These are phyloP conservation scores for Chironomus striatipennis DNA, from an alignment of 1,140 invertebrate species.

Conservation along the genomic window DNA sequence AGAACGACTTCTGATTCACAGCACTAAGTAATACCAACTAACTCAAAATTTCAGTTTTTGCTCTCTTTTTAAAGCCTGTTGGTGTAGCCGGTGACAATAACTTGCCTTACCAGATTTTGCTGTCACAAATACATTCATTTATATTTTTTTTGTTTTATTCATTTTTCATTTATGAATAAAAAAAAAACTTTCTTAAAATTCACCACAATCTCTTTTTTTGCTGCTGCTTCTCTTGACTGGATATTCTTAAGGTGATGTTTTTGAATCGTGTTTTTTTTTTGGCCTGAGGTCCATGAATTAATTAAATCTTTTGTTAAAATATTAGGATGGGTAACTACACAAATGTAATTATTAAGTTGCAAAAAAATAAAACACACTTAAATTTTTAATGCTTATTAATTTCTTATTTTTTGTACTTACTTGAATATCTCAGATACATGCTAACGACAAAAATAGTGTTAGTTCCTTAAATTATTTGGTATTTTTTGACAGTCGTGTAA, in stretches of 20 bases:
- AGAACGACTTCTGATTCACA: not conserved
- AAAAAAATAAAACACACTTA: too few relatives aligned
- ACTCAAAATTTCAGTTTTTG: not conserved
- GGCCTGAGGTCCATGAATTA: too few relatives aligned
- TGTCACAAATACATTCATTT: too few relatives aligned
- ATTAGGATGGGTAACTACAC: too few relatives aligned
- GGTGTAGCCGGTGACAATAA: not conserved
- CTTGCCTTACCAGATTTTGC: not conserved
- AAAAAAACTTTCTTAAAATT: not conserved
- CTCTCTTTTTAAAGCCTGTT: not conserved
- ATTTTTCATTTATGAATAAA: not conserved
- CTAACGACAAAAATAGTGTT: too few relatives aligned
- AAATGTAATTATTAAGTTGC: too few relatives aligned
- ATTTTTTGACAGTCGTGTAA: too few relatives aligned
- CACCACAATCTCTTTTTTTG: conserved; percentile 12
- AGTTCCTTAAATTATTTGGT: too few relatives aligned
- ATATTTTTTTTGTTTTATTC: not conserved
- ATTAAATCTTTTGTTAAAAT: too few relatives aligned
- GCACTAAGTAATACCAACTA: not conserved
- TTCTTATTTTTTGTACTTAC: too few relatives aligned
- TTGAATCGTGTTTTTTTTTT: not conserved
- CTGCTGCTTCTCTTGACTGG: not conserved
- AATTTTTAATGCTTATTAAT: too few relatives aligned
- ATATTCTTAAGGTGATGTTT: not conserved
- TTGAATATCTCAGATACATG: too few relatives aligned